Conservation (phyloP, 2,888 invertebrate genomes). For the Drosophila eohydei region DNA sequence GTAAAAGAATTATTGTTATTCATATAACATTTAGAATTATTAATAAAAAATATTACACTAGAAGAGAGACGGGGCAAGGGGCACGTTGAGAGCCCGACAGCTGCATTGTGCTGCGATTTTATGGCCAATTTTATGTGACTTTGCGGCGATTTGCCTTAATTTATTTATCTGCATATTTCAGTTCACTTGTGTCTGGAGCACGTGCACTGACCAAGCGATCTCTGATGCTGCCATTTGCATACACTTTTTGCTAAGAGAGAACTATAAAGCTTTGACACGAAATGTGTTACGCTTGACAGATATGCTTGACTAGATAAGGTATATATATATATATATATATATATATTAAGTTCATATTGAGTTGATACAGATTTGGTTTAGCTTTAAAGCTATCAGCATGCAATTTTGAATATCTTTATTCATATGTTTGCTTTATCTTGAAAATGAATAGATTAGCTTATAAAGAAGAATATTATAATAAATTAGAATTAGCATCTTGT, state of each 20-base stretch:
- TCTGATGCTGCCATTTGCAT: conserved; percentile 9
- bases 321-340: background rate
- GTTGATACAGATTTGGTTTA: background rate
- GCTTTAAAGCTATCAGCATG: background rate
- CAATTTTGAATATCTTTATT: background rate
- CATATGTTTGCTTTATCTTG: background rate
- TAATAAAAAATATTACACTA: conserved; percentile 38
- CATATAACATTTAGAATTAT: conserved; percentile 58
- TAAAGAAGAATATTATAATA: background rate
- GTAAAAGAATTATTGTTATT: conserved; percentile 40
- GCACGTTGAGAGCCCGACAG: conserved; percentile 32
- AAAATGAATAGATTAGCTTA: background rate
- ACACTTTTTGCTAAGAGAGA: background rate
- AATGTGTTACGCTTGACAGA: background rate
- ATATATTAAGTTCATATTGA: background rate
- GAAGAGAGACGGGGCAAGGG: too few species aligned
- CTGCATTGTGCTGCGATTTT: conserved; percentile 54
- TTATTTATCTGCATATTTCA: conserved; percentile 44
- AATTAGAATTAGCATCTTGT: too few species aligned
- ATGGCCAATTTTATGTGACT: conserved; percentile 49
- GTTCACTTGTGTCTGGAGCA: conserved; percentile 22
- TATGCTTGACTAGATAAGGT: background rate
- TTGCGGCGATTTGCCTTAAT: conserved; percentile 50
- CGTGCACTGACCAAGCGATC: conserved; percentile 24
- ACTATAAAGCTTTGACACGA: background rate